Conservation (phyloP, 1,140 invertebrate species). For the Geopemphigus sp. region DNA sequence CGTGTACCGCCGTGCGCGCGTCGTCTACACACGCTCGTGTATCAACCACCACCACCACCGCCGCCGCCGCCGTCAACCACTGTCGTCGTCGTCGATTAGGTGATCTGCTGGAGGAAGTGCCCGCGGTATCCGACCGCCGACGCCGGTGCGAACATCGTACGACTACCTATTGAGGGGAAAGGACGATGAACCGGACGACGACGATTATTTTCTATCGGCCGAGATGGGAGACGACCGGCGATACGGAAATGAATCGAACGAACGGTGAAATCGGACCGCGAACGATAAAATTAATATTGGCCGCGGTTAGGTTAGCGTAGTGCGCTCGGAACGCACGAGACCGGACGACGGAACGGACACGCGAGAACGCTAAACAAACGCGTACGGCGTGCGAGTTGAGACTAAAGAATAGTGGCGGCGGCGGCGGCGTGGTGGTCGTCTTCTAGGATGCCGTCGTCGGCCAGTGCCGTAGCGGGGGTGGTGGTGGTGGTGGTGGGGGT, state of each 20-base stretch:
- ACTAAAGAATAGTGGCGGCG: conserved; percentile 39
- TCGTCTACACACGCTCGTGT: too few relatives aligned
- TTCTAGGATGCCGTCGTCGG: conserved; percentile 16
- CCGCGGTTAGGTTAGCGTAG: too few relatives aligned
- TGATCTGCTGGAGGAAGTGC: conserved; percentile 32
- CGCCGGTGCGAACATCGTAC: conserved; percentile 31
- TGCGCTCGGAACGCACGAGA: neutral
- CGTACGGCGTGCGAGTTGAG: conserved; percentile 20
- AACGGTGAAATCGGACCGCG: too few relatives aligned
- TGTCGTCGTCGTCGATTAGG: conserved; percentile 10
- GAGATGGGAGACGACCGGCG: too few relatives aligned
- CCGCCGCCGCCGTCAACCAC: too few relatives aligned
- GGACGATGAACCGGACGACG: too few relatives aligned
- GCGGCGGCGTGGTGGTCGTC: neutral
- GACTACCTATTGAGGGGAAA: neutral
- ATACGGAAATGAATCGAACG: too few relatives aligned
- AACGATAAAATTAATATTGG: too few relatives aligned
- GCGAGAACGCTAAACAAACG: neutral
- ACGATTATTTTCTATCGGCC: too few relatives aligned
- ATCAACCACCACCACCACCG: too few relatives aligned
- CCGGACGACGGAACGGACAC: neutral
- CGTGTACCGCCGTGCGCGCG: too few relatives aligned
- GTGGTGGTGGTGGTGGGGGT: too few relatives aligned
- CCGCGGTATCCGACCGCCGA: conserved; percentile 20
- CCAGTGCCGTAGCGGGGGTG: neutral